These are phyloP conservation scores for Platynereis dumerilii DNA, from an alignment of 2,888 invertebrate species.

Conservation along the genomic window DNA sequence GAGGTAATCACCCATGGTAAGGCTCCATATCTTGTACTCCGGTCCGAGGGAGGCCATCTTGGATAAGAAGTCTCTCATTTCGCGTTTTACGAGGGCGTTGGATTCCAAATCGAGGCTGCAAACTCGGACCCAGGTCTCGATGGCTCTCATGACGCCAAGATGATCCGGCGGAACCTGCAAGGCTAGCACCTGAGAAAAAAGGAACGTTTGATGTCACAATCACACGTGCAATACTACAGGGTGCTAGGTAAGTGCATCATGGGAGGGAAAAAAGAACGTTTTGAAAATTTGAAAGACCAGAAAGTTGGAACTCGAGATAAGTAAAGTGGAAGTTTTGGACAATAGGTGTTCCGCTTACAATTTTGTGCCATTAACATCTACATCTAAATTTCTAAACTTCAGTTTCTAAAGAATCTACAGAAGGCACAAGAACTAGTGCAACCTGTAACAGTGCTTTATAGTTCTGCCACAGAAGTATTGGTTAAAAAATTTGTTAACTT, in stretches of 20 bases:
- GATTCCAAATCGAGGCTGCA: conserved; percentile 57
- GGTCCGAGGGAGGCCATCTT: conserved; percentile 67
- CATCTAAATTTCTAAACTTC: too few species aligned
- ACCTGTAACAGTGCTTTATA: too few species aligned
- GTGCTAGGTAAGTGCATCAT: too few species aligned
- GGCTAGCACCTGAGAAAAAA: conserved; percentile 33
- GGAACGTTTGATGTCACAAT: conserved; percentile 27
- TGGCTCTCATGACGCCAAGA: conserved; percentile 53
- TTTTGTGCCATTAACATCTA: too few species aligned
- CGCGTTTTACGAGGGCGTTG: conserved; percentile 52
- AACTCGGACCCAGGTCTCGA: conserved; percentile 59
- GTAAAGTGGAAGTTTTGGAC: too few species aligned
- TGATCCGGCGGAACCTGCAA: conserved; percentile 56
- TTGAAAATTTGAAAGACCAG: not conserved
- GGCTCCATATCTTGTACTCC: conserved; percentile 67
- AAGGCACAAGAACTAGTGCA: too few species aligned
- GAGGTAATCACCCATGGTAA: conserved; percentile 50
- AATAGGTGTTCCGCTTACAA: too few species aligned
- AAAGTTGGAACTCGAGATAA: conserved; percentile 10
- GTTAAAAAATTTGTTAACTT: too few species aligned
- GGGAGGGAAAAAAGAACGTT: too few species aligned
- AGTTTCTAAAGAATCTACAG: too few species aligned
- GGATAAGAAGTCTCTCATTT: conserved; percentile 67
- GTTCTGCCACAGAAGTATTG: too few species aligned
- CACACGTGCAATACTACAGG: not conserved